A percentile compares a stretch with the other conserved stretches of the same genome.
These are phyloP conservation scores for Apistogramma diplotaenia DNA, from an alignment of 2,113 vertebrate genomes.

Conservation along the genomic window DNA sequence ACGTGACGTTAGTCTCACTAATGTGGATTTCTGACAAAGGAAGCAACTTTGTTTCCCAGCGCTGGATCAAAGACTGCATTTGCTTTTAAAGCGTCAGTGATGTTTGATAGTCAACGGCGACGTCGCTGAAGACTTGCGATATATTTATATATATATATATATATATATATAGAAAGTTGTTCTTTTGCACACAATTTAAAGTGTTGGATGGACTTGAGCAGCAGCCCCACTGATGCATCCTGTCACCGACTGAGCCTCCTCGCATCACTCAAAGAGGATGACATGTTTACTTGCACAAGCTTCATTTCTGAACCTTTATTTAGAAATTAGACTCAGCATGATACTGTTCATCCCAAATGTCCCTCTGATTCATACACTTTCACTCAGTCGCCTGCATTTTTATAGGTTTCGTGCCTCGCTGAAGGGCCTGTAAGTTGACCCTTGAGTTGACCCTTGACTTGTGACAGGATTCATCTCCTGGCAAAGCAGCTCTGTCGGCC, in stretches of 20 bases:
- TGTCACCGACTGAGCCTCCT: not conserved
- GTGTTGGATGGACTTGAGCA: not conserved
- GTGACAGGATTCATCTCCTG: not conserved
- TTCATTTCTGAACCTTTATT: not conserved
- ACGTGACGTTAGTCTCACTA: conserved; percentile 25
- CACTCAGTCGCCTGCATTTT: not conserved
- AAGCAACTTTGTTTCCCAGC: not conserved
- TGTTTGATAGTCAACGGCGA: not conserved
- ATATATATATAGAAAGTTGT: not conserved
- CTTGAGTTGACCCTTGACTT: too few species aligned
- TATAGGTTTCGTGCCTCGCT: not conserved
- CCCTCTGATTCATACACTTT: not conserved
- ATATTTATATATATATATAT: too few species aligned
- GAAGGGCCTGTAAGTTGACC: not conserved
- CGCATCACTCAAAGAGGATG: not conserved
- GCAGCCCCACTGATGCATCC: not conserved
- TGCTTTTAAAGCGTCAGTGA: not conserved
- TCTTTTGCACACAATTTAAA: not conserved
- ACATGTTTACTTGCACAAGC: not conserved
- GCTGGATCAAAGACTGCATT: not conserved
- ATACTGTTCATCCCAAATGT: not conserved
- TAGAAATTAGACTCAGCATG: not conserved
- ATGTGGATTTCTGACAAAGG: conserved; percentile 16
- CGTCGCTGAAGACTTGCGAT: not conserved
- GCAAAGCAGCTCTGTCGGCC: not conserved